Base-by-base conservation (phyloP, 2,113 vertebrate species). In the Micronycteris hirsuta region DNA sequence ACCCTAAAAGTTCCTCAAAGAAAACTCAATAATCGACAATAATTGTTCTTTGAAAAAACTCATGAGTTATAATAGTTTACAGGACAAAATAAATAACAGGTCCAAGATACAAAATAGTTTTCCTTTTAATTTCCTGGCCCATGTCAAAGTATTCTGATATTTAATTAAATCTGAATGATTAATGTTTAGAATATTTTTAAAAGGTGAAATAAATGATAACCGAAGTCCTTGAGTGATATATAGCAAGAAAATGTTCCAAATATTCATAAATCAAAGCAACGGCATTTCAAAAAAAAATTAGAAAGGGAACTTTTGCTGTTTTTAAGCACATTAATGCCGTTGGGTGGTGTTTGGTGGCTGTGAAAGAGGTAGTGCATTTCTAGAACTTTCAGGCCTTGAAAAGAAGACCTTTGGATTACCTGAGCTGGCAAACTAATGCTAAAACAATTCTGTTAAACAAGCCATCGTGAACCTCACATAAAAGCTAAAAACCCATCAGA, bases 401-500 rank as follows among this genome's bases (percentile, higher is more conserved):
- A 88, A 87, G 90, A 97, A 96, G 52, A 58, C 63, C 95, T 36
- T 96, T 93, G 83, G 90, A 86, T 96, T 91, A 93, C 6, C 13
- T 91, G 22, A 49, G 95, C 93, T 95, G 33, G 92, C 33, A 96
- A 76, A 49, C 47, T 86, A 91, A 74, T 82, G 95, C 82, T 96
- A 76, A 95, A 97, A 96, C 90, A 97, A 61, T 96, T 97, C 47
- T 96, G 83, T 88, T 52, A 24, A 97, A 77, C 74, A 95, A 81
- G 24, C 77, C 71, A 33, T 97, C 86, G 81, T 76, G 77, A 97
- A 94, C 67, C 54, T 95, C 49, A 85, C 33, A 61, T 2, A 36
- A 89, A 93, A 97, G 73, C 88, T 85, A 96, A 95, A 97, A 98
- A 93, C 31, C 68, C 20, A 88, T 91, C 10, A 94, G 97, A 97